Base-by-base conservation (phyloP, 2,113 vertebrate species). In the Antigone vipio region DNA sequence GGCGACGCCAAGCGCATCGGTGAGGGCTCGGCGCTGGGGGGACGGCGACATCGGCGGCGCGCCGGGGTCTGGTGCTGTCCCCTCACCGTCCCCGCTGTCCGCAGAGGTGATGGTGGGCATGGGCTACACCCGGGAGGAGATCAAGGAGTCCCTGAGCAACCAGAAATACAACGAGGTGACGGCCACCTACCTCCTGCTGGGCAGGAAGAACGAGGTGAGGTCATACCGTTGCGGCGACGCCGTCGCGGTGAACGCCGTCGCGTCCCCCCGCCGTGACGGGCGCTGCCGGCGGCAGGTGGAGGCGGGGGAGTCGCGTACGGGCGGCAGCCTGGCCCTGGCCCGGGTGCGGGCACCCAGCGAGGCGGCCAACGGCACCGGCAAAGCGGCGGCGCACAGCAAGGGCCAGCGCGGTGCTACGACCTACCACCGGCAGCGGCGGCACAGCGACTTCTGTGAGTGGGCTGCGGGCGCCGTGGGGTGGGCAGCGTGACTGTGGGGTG, bases 151-250 rank as follows among this genome's bases (percentile, higher is more conserved):
- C 34, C 95, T 99, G 95, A 97, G 93, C 71, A 98, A 93, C 96
- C 98, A 99, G 86, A 99, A 99, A 95, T 99, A 99, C 97, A 99
- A 99, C 6, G 99, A 99, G 96, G 98, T 99, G 93, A 99, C 98
- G 1, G 99, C 99, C 93, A 99, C 99, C 18, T 99, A 99, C 98
- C 98, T 99, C 97, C 98, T 99, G 96, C 98, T 99, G 96, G 99
- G 98, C 75, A 98, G 99, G 92, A 99, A 99, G 93, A 98, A 95
- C n/a, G 99, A 99, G 97, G 98, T 97, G 98, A 12, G 15, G 20
- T 42, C 40, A 42, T 12, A 12, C 11, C 40, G 40, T 42, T 12
- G 40, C 40, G 11, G 40, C 40, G 40, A 50, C 20, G 49, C 22
- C 49, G 22, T 21, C 49, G 21, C 22, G 21, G 38, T 38, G 38